Conservation (phyloP, 2,797 vertebrate genomes). For the Microcaecilia unicolor region DNA sequence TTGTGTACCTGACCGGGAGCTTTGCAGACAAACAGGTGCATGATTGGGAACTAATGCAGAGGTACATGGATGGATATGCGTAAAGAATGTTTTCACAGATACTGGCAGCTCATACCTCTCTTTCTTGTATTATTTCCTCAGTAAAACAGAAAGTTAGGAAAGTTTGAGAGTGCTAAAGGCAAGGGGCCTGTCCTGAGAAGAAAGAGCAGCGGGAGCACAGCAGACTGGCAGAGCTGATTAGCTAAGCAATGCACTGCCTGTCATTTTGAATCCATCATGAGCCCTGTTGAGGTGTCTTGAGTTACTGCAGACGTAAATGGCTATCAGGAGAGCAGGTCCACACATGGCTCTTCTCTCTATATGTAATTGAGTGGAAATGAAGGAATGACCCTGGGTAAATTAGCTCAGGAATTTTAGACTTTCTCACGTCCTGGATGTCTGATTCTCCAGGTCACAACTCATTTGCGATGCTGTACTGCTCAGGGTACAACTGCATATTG, state of each 20-base stretch:
- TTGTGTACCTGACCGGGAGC: no score
- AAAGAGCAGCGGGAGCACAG: no score
- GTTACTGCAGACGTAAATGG: not conserved
- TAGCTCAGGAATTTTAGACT: not conserved
- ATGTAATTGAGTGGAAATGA: constrained; percentile 1
- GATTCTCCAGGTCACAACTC: not conserved
- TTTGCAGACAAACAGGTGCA: no score
- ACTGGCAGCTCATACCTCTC: no score
- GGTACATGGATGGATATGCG: no score
- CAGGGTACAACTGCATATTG: not conserved
- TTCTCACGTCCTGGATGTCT: not conserved
- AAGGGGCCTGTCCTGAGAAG: no score
- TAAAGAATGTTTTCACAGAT: no score
- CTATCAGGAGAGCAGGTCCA: not conserved
- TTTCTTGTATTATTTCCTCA: no score
- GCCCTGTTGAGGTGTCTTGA: not conserved
- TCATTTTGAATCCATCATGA: constrained; percentile 38
- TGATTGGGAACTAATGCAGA: no score
- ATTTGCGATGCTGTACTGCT: constrained; percentile 8
- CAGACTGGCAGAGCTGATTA: constrained; percentile 26
- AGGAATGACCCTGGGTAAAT: not conserved
- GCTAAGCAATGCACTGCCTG: constrained; percentile 43
- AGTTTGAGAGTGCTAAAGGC: no score
- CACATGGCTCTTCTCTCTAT: not conserved
- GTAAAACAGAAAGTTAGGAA: no score